Evolutionary conservation across 37 sponge, comb jelly and placozoan genomes (phyloP), one percentile per base, ranked within the genome.

Genomic region (Oopsacas minuta): DNA sequence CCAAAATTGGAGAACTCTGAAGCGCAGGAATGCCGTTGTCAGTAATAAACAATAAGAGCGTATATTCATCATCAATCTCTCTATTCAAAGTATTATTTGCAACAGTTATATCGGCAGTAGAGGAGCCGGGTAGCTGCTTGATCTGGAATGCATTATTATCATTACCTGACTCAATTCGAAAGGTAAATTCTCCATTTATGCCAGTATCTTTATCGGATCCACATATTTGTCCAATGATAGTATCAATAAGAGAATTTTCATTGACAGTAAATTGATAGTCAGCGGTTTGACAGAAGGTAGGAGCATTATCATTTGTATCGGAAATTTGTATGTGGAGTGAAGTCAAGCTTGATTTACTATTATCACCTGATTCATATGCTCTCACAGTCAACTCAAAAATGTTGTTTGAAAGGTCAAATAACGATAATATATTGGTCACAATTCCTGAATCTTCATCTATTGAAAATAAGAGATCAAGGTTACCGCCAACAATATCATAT

Each of bases 271-370:
- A 39, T 15, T 84, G 81, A 84, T 36, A 42, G 3, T 10, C n/a
- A 52, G 85, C 85, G 30, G 52, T 36, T 8, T 84, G 42, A n/a
- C 37, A 36, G 36, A 84, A 84, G 28, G 23, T 23, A 7, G 85
- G 85, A 81, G 52, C 28, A 84, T 39, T 36, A n/a, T 84, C 85
- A 84, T 84, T 84, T 8, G 52, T 51, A 15, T 84, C 85, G 10
- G 49, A 61, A 84, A 84, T 39, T 15, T 52, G 34, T 36, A 84
- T 84, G 23, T 38, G 52, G 49, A 52, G 52, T 23, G 37, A 36
- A 34, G 85, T 84, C 15, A 51, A 46, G 22, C 53, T 39, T 1
- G 82, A 42, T 17, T 36, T 39, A 8, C n/a, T 23, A n/a, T 23
- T 39, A n/a, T 38, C 49, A 28, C 82, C 82, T 36, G 37, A 36